Percentiles rank a stretch among this genome's conserved stretches.
phyloP scores from a whole-genome alignment of 2,113 vertebrate genomes.

The Platichthys stellatus region DNA sequence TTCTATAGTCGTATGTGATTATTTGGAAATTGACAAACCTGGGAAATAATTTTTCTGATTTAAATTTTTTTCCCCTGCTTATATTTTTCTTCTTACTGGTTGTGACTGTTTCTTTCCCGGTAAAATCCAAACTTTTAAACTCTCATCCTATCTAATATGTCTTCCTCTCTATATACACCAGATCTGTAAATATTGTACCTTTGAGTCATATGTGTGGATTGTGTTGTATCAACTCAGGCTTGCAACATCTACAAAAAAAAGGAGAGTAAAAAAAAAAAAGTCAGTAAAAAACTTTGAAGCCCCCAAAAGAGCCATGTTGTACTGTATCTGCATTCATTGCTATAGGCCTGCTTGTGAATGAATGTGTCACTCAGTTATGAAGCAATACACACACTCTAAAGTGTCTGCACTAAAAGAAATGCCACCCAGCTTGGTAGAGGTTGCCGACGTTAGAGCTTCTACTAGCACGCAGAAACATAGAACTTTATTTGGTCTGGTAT shows the following conservation, averaged over 20 bases:
- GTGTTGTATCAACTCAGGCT: constrained; percentile 80
- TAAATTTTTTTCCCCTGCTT: constrained; percentile 22
- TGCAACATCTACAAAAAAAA: constrained; percentile 61
- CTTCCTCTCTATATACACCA: constrained; percentile 76
- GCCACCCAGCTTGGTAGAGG: constrained; percentile 61
- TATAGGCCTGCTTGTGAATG: constrained; percentile 79
- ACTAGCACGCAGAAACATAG: constrained; percentile 56
- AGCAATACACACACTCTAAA: constrained; percentile 74
- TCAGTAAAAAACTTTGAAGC: constrained; percentile 41
- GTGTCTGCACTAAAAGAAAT: constrained; percentile 53
- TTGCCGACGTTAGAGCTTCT: constrained; percentile 60
- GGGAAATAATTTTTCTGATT: neutral
- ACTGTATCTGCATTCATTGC: constrained; percentile 74
- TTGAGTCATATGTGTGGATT: constrained; percentile 76
- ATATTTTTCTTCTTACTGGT: constrained; percentile 59
- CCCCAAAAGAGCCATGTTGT: constrained; percentile 69
- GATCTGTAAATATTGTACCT: constrained; percentile 78
- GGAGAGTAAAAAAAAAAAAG: constrained; percentile 24
- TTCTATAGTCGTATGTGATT: constrained; percentile 4
- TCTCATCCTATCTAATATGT: constrained; percentile 68
- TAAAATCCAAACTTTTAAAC: constrained; percentile 59
- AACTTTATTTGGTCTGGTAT: constrained; percentile 59
- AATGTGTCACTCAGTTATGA: constrained; percentile 79
- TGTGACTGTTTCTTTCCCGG: constrained; percentile 69
- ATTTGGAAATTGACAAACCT: constrained; percentile 5